Percentiles rank a stretch among this genome's conserved stretches.
Evolutionary conservation across 2,113 vertebrate species (phyloP).

Genomic region (Odontophorus gujanensis): DNA sequence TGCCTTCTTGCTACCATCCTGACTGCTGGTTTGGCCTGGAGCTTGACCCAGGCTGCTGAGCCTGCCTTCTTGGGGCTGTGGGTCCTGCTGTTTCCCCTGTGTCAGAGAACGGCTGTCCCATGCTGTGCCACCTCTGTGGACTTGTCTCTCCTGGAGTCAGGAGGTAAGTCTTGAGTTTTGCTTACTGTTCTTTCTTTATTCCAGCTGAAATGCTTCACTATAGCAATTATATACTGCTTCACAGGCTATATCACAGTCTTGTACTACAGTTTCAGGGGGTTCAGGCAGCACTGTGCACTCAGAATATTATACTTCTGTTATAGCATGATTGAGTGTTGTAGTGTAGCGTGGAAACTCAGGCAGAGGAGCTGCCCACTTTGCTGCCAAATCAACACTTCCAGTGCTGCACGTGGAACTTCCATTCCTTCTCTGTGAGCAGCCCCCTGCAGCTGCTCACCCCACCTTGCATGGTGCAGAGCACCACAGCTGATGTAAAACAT

Average conservation of each 20-base stretch:
- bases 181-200: accelerated
- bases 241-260: accelerated
- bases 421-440: neutral
- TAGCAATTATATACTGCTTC: neutral
- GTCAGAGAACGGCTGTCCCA: accelerated
- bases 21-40: neutral
- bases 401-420: accelerated
- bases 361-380: neutral
- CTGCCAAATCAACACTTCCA: accelerated
- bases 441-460: neutral
- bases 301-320: neutral
- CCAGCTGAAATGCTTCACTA: neutral
- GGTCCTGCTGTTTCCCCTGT: neutral
- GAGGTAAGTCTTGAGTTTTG: neutral
- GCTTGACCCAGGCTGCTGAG: neutral
- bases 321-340: accelerated
- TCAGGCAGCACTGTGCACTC: accelerated
- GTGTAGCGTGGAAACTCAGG: accelerated
- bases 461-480: accelerated
- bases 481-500: accelerated
- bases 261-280: neutral
- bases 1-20: neutral
- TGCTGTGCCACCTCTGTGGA: accelerated
- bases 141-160: accelerated
- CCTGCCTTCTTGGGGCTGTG: neutral